Base-by-base conservation (phyloP, 1,140 invertebrate genomes). In the Bombus confusus region DNA sequence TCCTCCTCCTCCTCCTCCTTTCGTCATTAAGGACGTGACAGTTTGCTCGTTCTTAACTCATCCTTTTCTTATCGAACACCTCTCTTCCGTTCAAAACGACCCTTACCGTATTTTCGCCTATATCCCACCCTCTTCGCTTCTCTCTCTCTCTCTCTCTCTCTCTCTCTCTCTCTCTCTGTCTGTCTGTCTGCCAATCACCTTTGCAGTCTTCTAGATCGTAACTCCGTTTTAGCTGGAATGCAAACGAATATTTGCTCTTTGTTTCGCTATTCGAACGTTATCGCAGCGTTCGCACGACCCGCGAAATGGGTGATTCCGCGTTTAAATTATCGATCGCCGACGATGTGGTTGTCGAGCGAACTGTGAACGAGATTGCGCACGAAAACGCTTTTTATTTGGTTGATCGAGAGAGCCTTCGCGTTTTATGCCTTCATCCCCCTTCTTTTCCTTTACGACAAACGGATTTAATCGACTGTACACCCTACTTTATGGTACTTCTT, bases 21-120 rank as follows among this genome's bases (percentile, higher is more conserved):
- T 39, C 62, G 73, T 77, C 81, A 83, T 83, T 83, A 69, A 77
- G 43, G 34, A 77, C 81, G 81, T 77, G 81, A 77, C 81, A 69
- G 77, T 81, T 74, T n/a, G 39, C 3, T 6, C 10, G 52, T 39
- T 41, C 47, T 43, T n/a, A 47, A 31, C n/a, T 9, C 25, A 13
- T 47, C 39, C 39, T 72, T 66, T 66, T 64, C 57, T 41, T 28
- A 82, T 82, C 71, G 57, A 74, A 62, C 13, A 43, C 15, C 25
- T 57, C 25, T 22, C 15, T 12, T 18, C 66, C 31, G 3, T 68
- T 34, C 10, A 2, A 13, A 13, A 10, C 62, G 10, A 0, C 41
- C 28, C 59, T 59, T 39, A 1, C 25, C 52, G 15, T 76, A 76
- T 39, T 28, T 75, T 47, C n/a, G 18, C 28, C 18, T 1, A 9